phyloP scores from a whole-genome alignment of 2,113 vertebrate genomes.

The Rhizomys pruinosus region DNA sequence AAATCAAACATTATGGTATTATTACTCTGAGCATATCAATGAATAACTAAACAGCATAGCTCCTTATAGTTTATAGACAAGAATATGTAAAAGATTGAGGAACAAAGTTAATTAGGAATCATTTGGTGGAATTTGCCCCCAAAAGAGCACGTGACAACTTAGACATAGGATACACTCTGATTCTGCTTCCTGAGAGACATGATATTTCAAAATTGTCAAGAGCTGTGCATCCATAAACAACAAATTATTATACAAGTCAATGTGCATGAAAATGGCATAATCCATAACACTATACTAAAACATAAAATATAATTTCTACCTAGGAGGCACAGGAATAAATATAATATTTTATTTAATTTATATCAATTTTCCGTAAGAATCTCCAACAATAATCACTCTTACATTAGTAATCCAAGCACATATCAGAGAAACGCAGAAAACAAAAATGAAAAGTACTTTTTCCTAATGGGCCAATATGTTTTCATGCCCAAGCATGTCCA shows the following conservation, averaged over 20 bases:
- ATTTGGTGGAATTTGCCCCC: accelerated
- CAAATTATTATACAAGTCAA: neutral
- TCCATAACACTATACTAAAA: neutral
- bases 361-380: too few species aligned
- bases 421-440: too few species aligned
- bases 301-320: neutral
- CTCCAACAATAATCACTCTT: too few species aligned
- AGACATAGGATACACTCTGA: accelerated
- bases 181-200: neutral
- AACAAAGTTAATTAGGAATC: neutral
- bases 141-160: neutral
- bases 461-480: too few species aligned
- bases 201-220: neutral
- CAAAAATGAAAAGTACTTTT: too few species aligned
- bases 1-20: neutral
- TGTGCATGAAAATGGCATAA: neutral
- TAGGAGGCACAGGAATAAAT: neutral
- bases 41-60: neutral
- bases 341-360: neutral
- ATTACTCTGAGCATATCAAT: neutral
- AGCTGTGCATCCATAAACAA: neutral
- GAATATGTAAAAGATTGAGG: neutral
- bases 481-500: too few species aligned
- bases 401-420: too few species aligned
- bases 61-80: neutral